phyloP scores from a whole-genome alignment of 2,888 invertebrate genomes.

The Meghimatium bilineatum region DNA sequence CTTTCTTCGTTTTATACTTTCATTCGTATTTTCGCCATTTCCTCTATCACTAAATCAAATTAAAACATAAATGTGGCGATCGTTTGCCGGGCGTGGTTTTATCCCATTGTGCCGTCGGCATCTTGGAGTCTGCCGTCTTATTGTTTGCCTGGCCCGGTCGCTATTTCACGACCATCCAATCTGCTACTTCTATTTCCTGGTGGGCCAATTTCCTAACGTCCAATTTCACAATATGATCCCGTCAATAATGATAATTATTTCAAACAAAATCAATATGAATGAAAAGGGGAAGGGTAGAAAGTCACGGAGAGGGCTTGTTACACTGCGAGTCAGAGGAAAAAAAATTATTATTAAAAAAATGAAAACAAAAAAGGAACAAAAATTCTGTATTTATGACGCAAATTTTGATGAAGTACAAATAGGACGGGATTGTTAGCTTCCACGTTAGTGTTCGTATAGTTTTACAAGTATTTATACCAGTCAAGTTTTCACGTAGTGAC shows the following conservation, averaged over 20 bases:
- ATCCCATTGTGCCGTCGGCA: conserved; percentile 35
- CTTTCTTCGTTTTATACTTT: background rate
- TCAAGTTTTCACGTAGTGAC: background rate
- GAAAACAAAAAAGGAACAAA: background rate
- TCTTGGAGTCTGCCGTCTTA: conserved; percentile 32
- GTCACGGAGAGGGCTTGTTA: background rate
- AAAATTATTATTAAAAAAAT: background rate
- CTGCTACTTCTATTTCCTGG: conserved; percentile 41
- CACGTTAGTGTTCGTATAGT: background rate
- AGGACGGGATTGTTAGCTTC: background rate
- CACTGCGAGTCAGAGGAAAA: background rate
- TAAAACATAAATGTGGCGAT: conserved; percentile 39
- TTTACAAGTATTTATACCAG: background rate
- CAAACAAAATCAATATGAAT: conserved; percentile 23
- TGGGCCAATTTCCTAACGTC: conserved; percentile 44
- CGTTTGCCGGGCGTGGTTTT: conserved; percentile 34
- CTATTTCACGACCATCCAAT: conserved; percentile 39
- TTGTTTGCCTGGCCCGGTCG: conserved; percentile 29
- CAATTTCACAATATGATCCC: conserved; percentile 45
- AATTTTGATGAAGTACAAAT: conserved; percentile 20
- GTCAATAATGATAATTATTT: conserved; percentile 37
- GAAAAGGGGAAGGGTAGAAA: background rate
- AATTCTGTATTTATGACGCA: conserved; percentile 2
- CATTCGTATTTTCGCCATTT: conserved; percentile 1
- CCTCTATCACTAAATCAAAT: conserved; percentile 34